Base-by-base conservation (phyloP, 2,113 vertebrate genomes). In the Lota lota region DNA sequence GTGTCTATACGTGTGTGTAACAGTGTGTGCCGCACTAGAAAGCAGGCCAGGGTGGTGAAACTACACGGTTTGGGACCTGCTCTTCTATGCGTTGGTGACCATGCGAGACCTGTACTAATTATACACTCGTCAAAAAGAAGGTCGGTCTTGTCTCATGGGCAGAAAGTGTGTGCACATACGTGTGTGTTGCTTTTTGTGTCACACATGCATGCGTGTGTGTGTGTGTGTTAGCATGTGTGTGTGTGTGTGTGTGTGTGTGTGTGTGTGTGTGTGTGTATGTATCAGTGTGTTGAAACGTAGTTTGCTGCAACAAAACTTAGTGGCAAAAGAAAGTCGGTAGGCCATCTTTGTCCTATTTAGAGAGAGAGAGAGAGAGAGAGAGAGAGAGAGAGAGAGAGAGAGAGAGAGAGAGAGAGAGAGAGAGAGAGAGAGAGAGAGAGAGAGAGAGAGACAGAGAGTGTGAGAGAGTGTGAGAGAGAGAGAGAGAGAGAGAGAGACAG, bases 61-160 rank as follows among this genome's bases (percentile, higher is more conserved):
- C 80, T 84, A 82, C 83, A 85, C 58, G 77, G 71, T 87, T 89
- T 89, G 88, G 88, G 87, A 88, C 83, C 88, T 81, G 67, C 79
- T 88, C 76, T 83, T 83, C 85, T 87, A 87, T 86, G 90, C 82
- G 72, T 79, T 87, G 86, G 80, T 83, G 89, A 90, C 91, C 91
- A 92, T 92, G 89, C 91, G 90, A 92, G 90, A 91, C 86, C 83
- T 83, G 83, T 85, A 89, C 91, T 92, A 92, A 92, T 92, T 91
- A 90, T 92, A 92, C 67, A 85, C 81, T 80, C 70, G 77, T 85
- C 84, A 80, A 92, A 79, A 90, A 92, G 89, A 88, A 86, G 90
- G 88, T 84, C 82, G 76, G 83, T 82, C 79, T 78, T 77, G 79
- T 87, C 85, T 86, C 85, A 79, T 83, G 80, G 75, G 75, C 74